Evolutionary conservation across 1,140 invertebrate species (phyloP), one percentile per base, ranked within the genome.

Genomic region (Apis laboriosa): DNA sequence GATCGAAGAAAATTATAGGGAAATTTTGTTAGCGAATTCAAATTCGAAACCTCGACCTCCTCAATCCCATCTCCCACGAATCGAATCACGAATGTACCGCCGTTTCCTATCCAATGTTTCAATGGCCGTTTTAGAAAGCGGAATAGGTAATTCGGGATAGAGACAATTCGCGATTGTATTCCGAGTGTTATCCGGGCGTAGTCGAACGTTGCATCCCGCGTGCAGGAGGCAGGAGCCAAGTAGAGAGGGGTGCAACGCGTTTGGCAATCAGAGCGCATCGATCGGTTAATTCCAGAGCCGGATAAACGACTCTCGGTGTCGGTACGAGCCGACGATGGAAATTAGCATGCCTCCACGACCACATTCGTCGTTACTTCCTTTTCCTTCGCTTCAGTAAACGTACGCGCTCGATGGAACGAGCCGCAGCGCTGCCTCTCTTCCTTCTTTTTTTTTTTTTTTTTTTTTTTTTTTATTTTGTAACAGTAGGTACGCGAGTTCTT

Each of bases 241-340:
- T 43, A 19, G n/a, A 56, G 4, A 15, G 55, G 64, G 74, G 77
- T 80, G 73, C 70, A 21, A 77, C 86, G 79, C 83, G 70, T 83
- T 71, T n/a, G 67, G 53, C 76, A 89, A 91, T 91, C 85, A 90
- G 90, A 91, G 82, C 90, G 89, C 71, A 68, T 89, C 90, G 86
- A 72, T 83, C 81, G 76, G 74, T 34, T 76, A 56, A 34, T 64
- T 70, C 58, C 68, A 34, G 13, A 88, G 88, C 79, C 66, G 74
- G 83, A 87, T 85, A 55, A 68, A 78, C 68, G 90, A 93, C 90
- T 92, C 90, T 92, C 91, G 89, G 77, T 91, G 88, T 92, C 90
- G 74, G 84, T 85, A 90, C 89, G 75, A 86, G 86, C 82, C 77
- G 84, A 87, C 77, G 86, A 90, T 91, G 71, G 74, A 90, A 92